Base-by-base conservation (phyloP, 2,888 invertebrate species). In the Seladonia tumulorum region DNA sequence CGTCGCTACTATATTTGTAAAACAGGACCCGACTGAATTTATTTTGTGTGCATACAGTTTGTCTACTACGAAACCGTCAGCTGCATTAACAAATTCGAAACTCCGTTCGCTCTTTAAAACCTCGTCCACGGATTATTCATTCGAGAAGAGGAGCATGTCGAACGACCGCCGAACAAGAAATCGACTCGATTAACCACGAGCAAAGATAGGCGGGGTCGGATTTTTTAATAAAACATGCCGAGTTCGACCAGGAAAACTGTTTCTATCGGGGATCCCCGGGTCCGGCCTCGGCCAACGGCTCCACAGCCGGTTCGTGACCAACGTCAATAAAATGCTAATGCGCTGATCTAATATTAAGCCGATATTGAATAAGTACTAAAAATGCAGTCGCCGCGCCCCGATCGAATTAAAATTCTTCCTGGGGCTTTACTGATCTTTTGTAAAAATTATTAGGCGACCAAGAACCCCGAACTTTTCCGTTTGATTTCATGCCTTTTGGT, bases 291-390 rank as follows among this genome's bases (percentile, higher is more conserved):
- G 57, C 63, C 75, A 57, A 66, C 73, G 29, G 29, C n/a, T 45
- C 12, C 45, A 14, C 22, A 53, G 8, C 42, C 68, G 29, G 29
- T 68, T 57, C 82, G 77, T 45, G 83, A 60, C 77, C 83, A 53
- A 82, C 76, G 25, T 83, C 78, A 85, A 85, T 85, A 85, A 85
- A 85, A 85, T 85, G 85, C 83, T 85, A 85, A 85, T 85, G n/a
- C 63, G 29, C 22, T 53, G 66, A 79, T 83, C 83, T 76, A 79
- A 85, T 79, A 85, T 85, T 85, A 83, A 85, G 49, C 73, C 57
- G 83, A 79, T 83, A 85, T 85, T 68, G 85, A 79, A 79, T 60
- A 76, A 83, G 72, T 60, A 85, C 83, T 76, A 83, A 83, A 76
- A 83, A 76, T 79, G 76, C 76, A 39, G 42, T 39, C 42, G 53